phyloP scores from a whole-genome alignment of 1,140 invertebrate species.

The Palaemon carinicauda region DNA sequence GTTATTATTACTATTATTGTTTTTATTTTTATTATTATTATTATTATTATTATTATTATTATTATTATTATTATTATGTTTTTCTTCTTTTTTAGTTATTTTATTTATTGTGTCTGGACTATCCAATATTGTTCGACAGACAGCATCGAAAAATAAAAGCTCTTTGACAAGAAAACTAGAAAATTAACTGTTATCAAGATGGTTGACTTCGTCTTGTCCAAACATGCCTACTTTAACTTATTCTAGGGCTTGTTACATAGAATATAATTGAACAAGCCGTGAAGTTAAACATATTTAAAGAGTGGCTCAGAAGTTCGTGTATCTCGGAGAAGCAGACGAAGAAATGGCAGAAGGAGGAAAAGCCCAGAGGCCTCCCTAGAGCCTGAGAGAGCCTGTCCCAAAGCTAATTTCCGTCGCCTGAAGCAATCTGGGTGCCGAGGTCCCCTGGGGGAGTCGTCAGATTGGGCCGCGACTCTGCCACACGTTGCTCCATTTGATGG shows the following conservation, averaged over 20 bases:
- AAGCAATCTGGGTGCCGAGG: slow-evolving; percentile 48
- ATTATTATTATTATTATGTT: too few relatives aligned
- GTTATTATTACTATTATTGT: background rate
- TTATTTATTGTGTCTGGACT: too few relatives aligned
- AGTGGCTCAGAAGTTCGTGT: background rate
- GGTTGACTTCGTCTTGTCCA: too few relatives aligned
- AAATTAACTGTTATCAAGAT: background rate
- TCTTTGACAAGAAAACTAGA: too few relatives aligned
- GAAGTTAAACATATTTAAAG: background rate
- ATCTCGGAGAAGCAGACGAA: background rate
- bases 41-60: background rate
- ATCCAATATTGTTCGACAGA: background rate
- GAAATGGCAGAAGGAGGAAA: background rate
- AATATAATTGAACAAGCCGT: too few relatives aligned
- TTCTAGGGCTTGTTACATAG: too few relatives aligned
- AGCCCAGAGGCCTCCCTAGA: slow-evolving; percentile 10
- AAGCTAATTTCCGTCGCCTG: slow-evolving; percentile 55
- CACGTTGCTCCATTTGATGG: slow-evolving; percentile 33
- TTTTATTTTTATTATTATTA: background rate
- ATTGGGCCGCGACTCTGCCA: slow-evolving; percentile 35
- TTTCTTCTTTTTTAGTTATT: too few relatives aligned
- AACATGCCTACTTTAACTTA: too few relatives aligned
- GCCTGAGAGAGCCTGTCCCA: slow-evolving; percentile 46
- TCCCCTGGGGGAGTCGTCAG: slow-evolving; percentile 37
- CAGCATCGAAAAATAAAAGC: too few relatives aligned